Evolutionary conservation across 2,113 vertebrate genomes (phyloP), one percentile per base, ranked within the genome.

Genomic region (Coreoperca whiteheadi): DNA sequence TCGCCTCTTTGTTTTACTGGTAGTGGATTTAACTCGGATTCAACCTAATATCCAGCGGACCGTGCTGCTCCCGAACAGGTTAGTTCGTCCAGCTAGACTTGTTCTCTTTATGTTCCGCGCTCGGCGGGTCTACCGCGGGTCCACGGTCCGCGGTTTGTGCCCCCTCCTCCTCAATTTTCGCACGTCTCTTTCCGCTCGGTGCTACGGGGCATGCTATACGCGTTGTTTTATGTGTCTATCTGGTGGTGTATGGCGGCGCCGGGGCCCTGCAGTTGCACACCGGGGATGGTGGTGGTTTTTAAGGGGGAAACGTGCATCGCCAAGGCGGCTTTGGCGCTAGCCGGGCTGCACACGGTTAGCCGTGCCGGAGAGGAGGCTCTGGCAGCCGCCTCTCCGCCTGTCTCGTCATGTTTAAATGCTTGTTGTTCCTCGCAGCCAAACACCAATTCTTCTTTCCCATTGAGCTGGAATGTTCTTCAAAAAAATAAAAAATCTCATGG

Each of bases 1-100:
- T 96, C 96, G 96, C 95, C 96, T 96, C 96, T 96, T 96, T 96
- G 96, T 96, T 96, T 95, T 96, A 96, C 94, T 82, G 94, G 88
- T 94, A 93, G 95, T 96, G 95, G 94, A 95, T 96, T 96, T 95
- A 96, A 96, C 94, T 95, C 94, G 95, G 94, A 94, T 94, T 93
- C 94, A 84, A 85, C 81, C 92, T 91, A 73, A 89, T 89, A 94
- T 92, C 95, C 91, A 88, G 89, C 93, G 91, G 93, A 94, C 94
- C 69, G 89, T 53, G 92, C 86, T 86, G 90, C 89, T 89, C 85
- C 81, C 78, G 63, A 89, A 91, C 94, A 95, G 96, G 95, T 96
- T 82, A 94, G 96, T 95, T 82, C 73, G 60, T 10, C 77, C 39
- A 68, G 84, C 88, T 85, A 46, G 28, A 88, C 65, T 57, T 18